phyloP scores from a whole-genome alignment of 2,113 vertebrate genomes.

The Cyprinodon tularosa region DNA sequence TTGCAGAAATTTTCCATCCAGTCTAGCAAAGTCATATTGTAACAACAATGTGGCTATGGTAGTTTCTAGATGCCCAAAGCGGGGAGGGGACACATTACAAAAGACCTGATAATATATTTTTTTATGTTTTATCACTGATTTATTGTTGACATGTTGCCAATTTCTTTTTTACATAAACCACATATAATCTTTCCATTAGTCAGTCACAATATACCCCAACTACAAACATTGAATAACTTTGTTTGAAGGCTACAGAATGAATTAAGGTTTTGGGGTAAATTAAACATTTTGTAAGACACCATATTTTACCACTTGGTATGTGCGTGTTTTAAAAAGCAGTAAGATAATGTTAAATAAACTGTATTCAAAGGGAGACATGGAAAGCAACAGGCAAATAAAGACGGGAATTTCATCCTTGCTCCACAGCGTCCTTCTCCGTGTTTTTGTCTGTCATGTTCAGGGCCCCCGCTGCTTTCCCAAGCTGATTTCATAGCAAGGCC shows the following conservation, averaged over 20 bases:
- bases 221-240: background rate
- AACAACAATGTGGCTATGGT: no score
- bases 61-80: no score
- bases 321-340: constrained; percentile 30
- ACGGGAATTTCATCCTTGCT: constrained; percentile 72
- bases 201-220: no score
- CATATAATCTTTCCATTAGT: background rate
- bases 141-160: no score
- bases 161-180: no score
- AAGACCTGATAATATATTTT: no score
- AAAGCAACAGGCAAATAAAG: constrained; percentile 68
- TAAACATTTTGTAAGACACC: background rate
- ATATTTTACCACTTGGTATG: constrained; percentile 34
- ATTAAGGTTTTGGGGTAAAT: background rate
- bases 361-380: constrained; percentile 47
- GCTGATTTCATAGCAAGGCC: constrained; percentile 69
- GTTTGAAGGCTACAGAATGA: background rate
- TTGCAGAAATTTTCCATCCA: no score
- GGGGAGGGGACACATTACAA: no score
- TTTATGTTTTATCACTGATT: no score
- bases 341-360: constrained; percentile 54
- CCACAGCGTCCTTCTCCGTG: constrained; percentile 50
- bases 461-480: constrained; percentile 72
- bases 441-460: constrained; percentile 64
- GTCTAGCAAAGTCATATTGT: no score